Evolutionary conservation across 2,888 invertebrate genomes (phyloP), one percentile per base, ranked within the genome.

Genomic region (Euplagia quadripunctaria): DNA sequence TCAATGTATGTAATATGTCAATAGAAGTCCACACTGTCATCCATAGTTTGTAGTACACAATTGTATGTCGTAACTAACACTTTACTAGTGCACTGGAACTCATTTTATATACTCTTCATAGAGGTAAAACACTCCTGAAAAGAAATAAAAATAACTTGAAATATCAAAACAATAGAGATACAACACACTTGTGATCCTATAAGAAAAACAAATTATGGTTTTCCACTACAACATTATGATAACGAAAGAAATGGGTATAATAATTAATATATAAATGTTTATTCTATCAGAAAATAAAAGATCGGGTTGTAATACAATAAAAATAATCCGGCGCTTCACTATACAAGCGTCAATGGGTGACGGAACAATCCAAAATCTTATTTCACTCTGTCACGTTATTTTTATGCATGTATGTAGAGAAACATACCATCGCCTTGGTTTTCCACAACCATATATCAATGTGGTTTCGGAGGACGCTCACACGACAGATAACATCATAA

Each of bases 401-500:
- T 70, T 78, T 78, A 79, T 79, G 81, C 82, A 86, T 81, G 74
- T 75, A 75, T 78, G 75, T 79, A 84, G 84, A 88, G 85, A 88
- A 89, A 93, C 95, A 89, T 95, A 96, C 95, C 95, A 96, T 96
- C 87, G 93, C 94, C 92, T 91, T 90, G 88, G 87, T 91, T 92
- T 92, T 90, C 88, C 89, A 89, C 87, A 88, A 89, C 87, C 91
- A 93, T 93, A 90, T 91, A 93, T 93, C 91, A 93, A 94, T 94
- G 93, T 91, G 92, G 90, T 94, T 93, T 93, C 91, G 86, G 89
- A 93, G 91, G 94, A 96, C 94, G 96, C 95, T 96, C 94, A 94
- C 92, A 95, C 92, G 88, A 93, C 92, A 96, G 96, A 96, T 96
- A 96, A 96, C 96, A 96, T 96, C 96, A 95, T 96, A 97, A 97